Evolutionary conservation across 2,797 vertebrate species (phyloP).

Genomic region (Acestrorhynchus altus): DNA sequence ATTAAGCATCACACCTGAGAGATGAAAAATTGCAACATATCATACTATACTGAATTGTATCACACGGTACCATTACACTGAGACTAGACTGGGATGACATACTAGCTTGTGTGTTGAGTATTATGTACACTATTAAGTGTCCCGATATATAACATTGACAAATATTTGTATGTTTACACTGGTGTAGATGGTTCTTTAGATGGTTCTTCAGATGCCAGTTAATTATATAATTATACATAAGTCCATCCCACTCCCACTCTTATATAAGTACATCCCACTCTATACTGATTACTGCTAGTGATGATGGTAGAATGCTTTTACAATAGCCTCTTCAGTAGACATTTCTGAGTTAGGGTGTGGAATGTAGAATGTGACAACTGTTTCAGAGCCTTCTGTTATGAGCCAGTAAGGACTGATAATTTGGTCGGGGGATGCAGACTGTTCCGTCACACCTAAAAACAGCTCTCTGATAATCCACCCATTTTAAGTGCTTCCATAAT

Average conservation of each 20-base stretch:
- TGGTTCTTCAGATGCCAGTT: too few relatives aligned
- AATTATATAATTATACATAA: not conserved
- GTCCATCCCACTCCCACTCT: not conserved
- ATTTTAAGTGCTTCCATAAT: constrained; percentile 76
- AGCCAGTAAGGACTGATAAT: constrained; percentile 74
- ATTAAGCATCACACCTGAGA: too few relatives aligned
- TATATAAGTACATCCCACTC: not conserved
- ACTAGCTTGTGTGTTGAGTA: too few relatives aligned
- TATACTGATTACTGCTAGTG: not conserved
- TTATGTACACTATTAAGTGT: too few relatives aligned
- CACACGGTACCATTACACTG: too few relatives aligned
- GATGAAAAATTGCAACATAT: too few relatives aligned
- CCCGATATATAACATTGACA: too few relatives aligned
- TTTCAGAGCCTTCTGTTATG: constrained; percentile 70
- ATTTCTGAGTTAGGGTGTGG: constrained; percentile 67
- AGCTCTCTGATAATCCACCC: constrained; percentile 77
- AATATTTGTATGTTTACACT: too few relatives aligned
- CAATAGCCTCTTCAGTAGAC: constrained; percentile 45
- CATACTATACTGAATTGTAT: too few relatives aligned
- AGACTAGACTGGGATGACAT: too few relatives aligned
- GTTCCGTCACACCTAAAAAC: constrained; percentile 76
- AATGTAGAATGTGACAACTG: constrained; percentile 69
- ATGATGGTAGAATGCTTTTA: not conserved
- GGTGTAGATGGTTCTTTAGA: too few relatives aligned
- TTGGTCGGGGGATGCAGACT: constrained; percentile 76